Base-by-base conservation (phyloP, 2,113 vertebrate genomes). In the Caranx melampygus region DNA sequence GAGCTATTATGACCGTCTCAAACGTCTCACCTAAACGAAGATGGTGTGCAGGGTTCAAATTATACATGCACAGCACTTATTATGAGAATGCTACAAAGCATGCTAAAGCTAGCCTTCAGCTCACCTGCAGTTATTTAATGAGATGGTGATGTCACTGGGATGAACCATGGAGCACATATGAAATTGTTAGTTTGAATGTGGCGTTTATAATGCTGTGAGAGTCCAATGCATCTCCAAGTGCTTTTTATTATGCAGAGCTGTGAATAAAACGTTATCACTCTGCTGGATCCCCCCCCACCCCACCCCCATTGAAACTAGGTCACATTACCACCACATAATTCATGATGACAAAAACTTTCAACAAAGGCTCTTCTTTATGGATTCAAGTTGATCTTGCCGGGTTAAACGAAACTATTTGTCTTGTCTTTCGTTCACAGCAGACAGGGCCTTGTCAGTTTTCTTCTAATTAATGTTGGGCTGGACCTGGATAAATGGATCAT, bases 311-410 rank as follows among this genome's bases (percentile, higher is more conserved):
- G 79, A 87, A 93, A 87, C 72, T 92, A 85, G 88, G 89, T 92
- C 92, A 91, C 64, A 82, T 74, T 85, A 76, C 33, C 61, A 76
- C 72, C 75, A 51, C 45, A 87, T 84, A 83, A 83, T 90, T 84
- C 76, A 90, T 76, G 55, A 55, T 44, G 63, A 75, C n/a, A 84
- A 72, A 72, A 75, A 62, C 18, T 44, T 68, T 57, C 16, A 79
- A 35, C 72, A 70, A 42, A 6, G 34, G 66, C 61, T 81, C 57
- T 73, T 79, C 60, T 67, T 75, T 40, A 76, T 58, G 44, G 49
- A 61, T 74, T 79, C 37, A 55, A 18, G 20, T 51, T 42, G 12
- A 58, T 85, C n/a, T 72, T 44, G 8, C 18, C 3, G n/a, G 10
- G 15, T 80, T 57, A 63, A 62, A 75, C 0, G 1, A 45, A 79